Conservation (phyloP, 1,140 invertebrate genomes). For the Drosophila leontia region DNA sequence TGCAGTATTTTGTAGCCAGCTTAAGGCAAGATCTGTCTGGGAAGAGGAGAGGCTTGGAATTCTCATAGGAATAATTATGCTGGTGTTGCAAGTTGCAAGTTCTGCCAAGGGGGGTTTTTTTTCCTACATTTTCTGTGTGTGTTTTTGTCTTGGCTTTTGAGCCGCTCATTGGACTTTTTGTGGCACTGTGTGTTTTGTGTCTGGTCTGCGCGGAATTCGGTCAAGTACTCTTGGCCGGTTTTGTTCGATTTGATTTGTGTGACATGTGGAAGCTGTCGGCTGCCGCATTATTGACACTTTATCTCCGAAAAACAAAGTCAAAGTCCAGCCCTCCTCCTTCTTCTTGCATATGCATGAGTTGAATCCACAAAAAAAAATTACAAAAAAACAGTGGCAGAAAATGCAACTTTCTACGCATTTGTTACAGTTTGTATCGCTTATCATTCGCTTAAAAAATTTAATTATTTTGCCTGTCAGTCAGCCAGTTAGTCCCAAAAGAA, state of each 20-base stretch:
- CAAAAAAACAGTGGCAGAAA: conserved; percentile 3
- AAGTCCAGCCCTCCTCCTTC: background rate
- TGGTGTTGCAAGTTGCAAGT: conserved; percentile 51
- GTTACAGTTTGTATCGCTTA: conserved; percentile 70
- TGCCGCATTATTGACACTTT: conserved; percentile 72
- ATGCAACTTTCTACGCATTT: conserved; percentile 75
- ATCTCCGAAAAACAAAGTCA: conserved; percentile 31
- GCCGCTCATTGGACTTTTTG: conserved; percentile 32
- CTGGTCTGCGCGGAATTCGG: conserved; percentile 68
- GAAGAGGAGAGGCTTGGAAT: conserved; percentile 13
- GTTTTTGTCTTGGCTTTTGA: conserved; percentile 24
- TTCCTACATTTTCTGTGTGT: background rate
- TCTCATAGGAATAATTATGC: conserved; percentile 67
- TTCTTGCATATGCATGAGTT: conserved; percentile 53
- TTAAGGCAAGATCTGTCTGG: background rate
- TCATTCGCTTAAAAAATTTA: conserved; percentile 71
- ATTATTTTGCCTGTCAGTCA: conserved; percentile 78
- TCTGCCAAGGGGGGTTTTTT: conserved; percentile 5
- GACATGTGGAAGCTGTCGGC: conserved; percentile 75
- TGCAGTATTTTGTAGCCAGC: conserved; percentile 25
- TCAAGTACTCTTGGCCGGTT: conserved; percentile 72
- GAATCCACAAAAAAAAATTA: background rate
- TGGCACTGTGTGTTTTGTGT: conserved; percentile 32
- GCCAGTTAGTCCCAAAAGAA: conserved; percentile 25
- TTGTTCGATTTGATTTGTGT: conserved; percentile 78